Evolutionary conservation across 64 coral and sea anemone species (phyloP).

Genomic region (Acropora tenuis): DNA sequence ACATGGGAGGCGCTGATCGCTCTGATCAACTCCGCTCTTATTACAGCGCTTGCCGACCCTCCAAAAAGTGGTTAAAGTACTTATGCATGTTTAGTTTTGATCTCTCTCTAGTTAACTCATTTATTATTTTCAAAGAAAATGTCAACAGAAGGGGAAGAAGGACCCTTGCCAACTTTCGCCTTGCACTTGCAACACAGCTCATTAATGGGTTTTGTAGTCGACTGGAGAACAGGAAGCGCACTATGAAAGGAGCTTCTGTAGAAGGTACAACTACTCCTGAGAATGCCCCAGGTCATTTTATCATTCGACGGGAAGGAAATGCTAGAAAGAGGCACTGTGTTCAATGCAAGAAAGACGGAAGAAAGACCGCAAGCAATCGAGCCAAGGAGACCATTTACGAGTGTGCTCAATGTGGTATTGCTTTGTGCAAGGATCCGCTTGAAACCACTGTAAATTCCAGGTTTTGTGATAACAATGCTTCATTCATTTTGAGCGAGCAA

Average conservation of each 20-base stretch:
- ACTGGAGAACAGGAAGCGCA: neutral
- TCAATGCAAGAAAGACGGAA: no score
- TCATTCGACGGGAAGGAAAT: no score
- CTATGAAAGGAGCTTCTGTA: slow-evolving; percentile 19
- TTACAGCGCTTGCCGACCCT: slow-evolving; percentile 14
- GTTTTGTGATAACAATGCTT: no score
- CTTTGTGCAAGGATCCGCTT: no score
- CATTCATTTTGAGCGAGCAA: no score
- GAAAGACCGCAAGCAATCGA: no score
- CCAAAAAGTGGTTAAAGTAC: slow-evolving; percentile 47
- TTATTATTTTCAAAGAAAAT: slow-evolving; percentile 1
- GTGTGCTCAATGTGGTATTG: no score
- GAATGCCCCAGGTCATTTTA: no score
- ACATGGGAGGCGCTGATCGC: slow-evolving; percentile 14
- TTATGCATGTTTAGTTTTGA: slow-evolving; percentile 44
- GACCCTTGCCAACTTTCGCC: slow-evolving; percentile 13
- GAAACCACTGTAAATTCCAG: no score
- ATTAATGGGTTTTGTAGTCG: slow-evolving; percentile 18
- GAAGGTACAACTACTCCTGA: neutral
- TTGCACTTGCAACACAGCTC: slow-evolving; percentile 28
- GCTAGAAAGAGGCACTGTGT: no score
- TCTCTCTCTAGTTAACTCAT: slow-evolving; percentile 29
- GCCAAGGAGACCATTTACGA: no score
- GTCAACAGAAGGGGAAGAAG: neutral
- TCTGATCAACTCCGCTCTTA: slow-evolving; percentile 54